Percentiles rank a stretch among this genome's conserved stretches.
phyloP scores from a whole-genome alignment of 2,888 invertebrate species.

The Caenorhabditis japonica region DNA sequence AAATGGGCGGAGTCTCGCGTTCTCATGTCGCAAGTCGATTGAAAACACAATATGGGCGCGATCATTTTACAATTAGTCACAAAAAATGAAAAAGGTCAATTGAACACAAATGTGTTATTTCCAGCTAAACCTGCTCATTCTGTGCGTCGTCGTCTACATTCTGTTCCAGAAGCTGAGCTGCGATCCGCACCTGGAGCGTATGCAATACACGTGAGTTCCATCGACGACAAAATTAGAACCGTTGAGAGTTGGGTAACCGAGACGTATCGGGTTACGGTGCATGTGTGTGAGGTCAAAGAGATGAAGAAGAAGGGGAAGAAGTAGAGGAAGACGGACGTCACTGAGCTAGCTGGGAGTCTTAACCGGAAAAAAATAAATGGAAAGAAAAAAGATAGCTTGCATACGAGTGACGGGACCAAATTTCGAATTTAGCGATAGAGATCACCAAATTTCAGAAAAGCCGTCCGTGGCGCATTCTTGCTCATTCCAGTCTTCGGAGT shows the following conservation, averaged over 20 bases:
- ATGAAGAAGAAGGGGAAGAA: background rate
- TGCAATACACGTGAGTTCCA: constrained; percentile 79
- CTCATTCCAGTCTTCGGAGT: constrained; percentile 80
- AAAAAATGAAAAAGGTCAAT: too few species aligned
- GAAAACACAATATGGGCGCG: too few species aligned
- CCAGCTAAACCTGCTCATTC: constrained; percentile 76
- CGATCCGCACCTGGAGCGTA: constrained; percentile 79
- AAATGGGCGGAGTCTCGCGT: too few species aligned
- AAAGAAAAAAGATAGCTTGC: background rate
- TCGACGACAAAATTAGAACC: constrained; percentile 16
- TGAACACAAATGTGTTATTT: too few species aligned
- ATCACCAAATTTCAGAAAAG: constrained; percentile 78
- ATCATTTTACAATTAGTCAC: too few species aligned
- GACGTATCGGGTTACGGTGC: constrained; percentile 20
- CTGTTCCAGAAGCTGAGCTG: constrained; percentile 78
- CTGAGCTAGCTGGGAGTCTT: background rate
- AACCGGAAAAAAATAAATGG: background rate
- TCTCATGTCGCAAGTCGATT: too few species aligned
- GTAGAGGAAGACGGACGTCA: background rate
- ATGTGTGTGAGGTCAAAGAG: too few species aligned
- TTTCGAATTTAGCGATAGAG: background rate
- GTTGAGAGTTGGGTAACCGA: constrained; percentile 12
- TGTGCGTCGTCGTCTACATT: constrained; percentile 77
- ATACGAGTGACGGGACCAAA: too few species aligned
- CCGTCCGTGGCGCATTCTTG: constrained; percentile 79